Percentiles rank a stretch among this genome's conserved stretches.
Evolutionary conservation across 2,888 invertebrate species (phyloP).

Genomic region (Ditylenchus weischeri): DNA sequence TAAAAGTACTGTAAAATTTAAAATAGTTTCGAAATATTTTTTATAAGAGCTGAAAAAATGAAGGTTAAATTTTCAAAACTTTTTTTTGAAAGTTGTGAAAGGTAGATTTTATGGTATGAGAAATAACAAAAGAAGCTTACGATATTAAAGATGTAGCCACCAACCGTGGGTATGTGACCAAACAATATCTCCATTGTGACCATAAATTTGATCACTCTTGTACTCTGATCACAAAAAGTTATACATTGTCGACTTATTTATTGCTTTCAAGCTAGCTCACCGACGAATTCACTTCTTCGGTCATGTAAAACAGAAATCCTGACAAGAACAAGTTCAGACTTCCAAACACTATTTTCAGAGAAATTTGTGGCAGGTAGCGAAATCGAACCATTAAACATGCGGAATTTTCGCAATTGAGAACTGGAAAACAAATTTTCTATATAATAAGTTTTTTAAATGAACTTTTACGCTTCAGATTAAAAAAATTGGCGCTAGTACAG

Average conservation of each 20-base stretch:
- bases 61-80: no score
- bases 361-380: neutral
- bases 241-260: no score
- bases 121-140: neutral
- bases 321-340: neutral
- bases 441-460: no score
- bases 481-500: no score
- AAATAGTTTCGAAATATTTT: neutral
- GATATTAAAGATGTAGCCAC: neutral
- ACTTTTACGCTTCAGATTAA: no score
- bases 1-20: no score
- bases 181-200: slow-evolving; percentile 6
- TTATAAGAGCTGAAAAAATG: neutral
- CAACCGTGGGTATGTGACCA: neutral
- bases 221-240: neutral
- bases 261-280: neutral
- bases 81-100: no score
- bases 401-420: neutral
- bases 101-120: no score
- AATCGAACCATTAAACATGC: neutral
- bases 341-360: neutral
- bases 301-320: neutral
- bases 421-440: neutral
- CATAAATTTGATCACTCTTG: slow-evolving; percentile 1
- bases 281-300: neutral